A percentile compares a stretch with the other conserved stretches of the same genome.
These are phyloP conservation scores for Lordiphosa clarofinis DNA, from an alignment of 1,140 invertebrate species.

Conservation along the genomic window DNA sequence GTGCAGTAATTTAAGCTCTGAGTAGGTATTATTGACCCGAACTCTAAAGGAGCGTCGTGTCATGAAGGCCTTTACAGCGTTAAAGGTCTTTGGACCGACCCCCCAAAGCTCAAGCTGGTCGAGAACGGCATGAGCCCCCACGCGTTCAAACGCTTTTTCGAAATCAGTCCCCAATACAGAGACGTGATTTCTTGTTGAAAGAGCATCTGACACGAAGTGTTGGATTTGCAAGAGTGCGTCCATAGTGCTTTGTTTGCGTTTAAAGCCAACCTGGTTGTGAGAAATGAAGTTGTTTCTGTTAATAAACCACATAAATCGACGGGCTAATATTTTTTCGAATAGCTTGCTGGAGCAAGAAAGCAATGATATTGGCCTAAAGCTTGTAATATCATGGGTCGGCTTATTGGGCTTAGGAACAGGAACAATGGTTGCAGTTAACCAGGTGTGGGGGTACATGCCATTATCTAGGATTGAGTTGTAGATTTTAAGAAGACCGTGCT, in stretches of 20 bases:
- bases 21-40: constrained; percentile 1
- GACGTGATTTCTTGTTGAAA: neutral
- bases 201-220: constrained; percentile 4
- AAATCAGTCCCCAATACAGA: neutral
- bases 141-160: constrained; percentile 1
- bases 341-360: no score
- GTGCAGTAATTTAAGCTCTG: neutral
- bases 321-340: no score
- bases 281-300: no score
- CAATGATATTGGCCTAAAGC: no score
- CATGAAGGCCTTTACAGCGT: constrained; percentile 1
- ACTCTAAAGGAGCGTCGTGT: neutral
- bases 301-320: no score
- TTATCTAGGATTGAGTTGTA: no score
- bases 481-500: constrained; percentile 5
- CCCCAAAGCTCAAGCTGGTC: neutral
- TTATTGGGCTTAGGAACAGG: no score
- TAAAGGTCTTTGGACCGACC: neutral
- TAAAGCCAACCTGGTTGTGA: neutral
- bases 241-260: neutral
- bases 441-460: no score
- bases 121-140: neutral
- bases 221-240: neutral
- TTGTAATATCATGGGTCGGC: no score
- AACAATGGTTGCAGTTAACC: no score